Evolutionary conservation across 2,888 invertebrate genomes (phyloP).

Genomic region (Heliconius cydno): DNA sequence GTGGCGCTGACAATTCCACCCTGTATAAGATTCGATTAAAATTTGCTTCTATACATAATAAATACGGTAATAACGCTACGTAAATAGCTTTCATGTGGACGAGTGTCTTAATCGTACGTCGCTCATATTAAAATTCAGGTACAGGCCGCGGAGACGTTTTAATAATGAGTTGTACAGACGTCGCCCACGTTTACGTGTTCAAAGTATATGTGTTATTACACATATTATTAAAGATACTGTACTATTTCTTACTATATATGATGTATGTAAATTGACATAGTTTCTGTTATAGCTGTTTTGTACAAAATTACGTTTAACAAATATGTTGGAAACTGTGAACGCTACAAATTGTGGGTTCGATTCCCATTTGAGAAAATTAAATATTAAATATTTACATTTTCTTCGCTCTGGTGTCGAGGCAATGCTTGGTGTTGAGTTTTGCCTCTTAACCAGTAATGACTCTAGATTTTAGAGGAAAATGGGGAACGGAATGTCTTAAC

Average conservation of each 20-base stretch:
- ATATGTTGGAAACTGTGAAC: too few species aligned
- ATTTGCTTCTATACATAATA: neutral
- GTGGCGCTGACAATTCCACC: too few species aligned
- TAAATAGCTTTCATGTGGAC: neutral
- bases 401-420: too few species aligned
- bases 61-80: neutral
- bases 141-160: constrained; percentile 29
- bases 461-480: too few species aligned
- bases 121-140: constrained; percentile 33
- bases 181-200: neutral
- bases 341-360: too few species aligned
- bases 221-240: neutral
- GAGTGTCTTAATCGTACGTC: neutral
- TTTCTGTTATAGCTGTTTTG: neutral
- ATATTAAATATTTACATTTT: too few species aligned
- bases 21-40: neutral
- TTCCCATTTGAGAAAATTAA: too few species aligned
- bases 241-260: neutral
- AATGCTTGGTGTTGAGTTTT: too few species aligned
- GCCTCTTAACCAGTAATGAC: too few species aligned
- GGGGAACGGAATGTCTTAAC: too few species aligned
- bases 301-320: neutral
- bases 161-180: constrained; percentile 27
- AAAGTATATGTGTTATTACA: neutral
- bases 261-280: neutral